phyloP scores from a whole-genome alignment of 2,888 invertebrate genomes.

The Peribatodes rhomboidaria region DNA sequence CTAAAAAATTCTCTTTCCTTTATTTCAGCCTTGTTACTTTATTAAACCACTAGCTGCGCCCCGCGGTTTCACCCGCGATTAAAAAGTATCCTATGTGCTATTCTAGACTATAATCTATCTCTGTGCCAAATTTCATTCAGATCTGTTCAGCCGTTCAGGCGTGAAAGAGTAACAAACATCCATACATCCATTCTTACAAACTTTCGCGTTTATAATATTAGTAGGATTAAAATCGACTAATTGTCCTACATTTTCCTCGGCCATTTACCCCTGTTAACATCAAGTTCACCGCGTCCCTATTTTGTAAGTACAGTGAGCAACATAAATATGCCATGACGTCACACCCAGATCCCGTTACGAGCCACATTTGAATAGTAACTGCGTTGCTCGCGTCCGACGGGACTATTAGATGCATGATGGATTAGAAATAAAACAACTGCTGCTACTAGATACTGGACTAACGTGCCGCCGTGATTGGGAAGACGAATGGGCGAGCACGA shows the following conservation, averaged over 20 bases:
- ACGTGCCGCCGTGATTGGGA: constrained; percentile 1
- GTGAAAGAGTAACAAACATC: no score
- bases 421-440: constrained; percentile 45
- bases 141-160: no score
- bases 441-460: not conserved
- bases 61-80: no score
- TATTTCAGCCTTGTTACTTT: no score
- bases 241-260: not conserved
- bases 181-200: no score
- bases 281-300: constrained; percentile 49
- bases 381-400: constrained; percentile 46
- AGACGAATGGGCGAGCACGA: constrained; percentile 1
- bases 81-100: no score
- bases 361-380: constrained; percentile 49
- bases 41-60: no score
- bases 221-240: no score
- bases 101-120: no score
- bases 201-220: no score
- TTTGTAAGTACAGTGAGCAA: constrained; percentile 53
- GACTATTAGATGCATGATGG: constrained; percentile 49
- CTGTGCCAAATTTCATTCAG: no score
- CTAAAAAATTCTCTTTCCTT: no score
- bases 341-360: constrained; percentile 70
- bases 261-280: constrained; percentile 34
- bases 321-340: constrained; percentile 85